Base-by-base conservation (phyloP, 2,797 vertebrate genomes). In the Enteromius viviparus region DNA sequence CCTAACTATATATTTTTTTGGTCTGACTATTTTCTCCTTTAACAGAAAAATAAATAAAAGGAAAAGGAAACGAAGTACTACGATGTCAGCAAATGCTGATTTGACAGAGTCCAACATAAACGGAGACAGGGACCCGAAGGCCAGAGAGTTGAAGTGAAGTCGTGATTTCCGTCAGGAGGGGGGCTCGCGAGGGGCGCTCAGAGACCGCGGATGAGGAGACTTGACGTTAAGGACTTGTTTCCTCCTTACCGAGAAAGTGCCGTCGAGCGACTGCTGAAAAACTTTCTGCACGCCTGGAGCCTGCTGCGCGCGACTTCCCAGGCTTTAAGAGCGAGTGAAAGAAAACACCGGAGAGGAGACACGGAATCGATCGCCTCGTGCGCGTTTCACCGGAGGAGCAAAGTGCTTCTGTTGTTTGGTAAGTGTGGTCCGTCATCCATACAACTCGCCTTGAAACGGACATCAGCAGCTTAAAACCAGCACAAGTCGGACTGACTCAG, bases 321-420 rank as follows among this genome's bases (percentile, higher is more conserved):
- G 71, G 21, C 47, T 65, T 19, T 21, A 51, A 47, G 23, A 34
- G 79, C 55, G 51, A 23, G 15, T 29, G 29, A 42, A 66, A 68
- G 47, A 58, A 80, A 70, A 60, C 12, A n/a, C 21, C 21, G 23
- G 12, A 26, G 14, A 77, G 26, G 76, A 53, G 45, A 74, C 6
- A 17, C 51, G 9, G 4, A 70, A 78, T 80, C 62, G 70, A 80
- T 78, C 81, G 79, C 72, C 51, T 42, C 45, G 71, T 8, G 40
- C 37, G 60, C 68, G 45, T 71, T 80, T 81, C 79, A 66, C 26
- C 76, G 77, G 37, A 76, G 83, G 51, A 85, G 80, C 65, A 84
- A 83, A 84, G 84, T 80, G 85, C 78, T 81, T 74, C 76, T 85
- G 60, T 71, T 81, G 23, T 81, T 82, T 69, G 88, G 87, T 87